A percentile compares a stretch with the other conserved stretches of the same genome.
Conservation (phyloP, 2,113 vertebrate genomes). For the Murina feae region DNA sequence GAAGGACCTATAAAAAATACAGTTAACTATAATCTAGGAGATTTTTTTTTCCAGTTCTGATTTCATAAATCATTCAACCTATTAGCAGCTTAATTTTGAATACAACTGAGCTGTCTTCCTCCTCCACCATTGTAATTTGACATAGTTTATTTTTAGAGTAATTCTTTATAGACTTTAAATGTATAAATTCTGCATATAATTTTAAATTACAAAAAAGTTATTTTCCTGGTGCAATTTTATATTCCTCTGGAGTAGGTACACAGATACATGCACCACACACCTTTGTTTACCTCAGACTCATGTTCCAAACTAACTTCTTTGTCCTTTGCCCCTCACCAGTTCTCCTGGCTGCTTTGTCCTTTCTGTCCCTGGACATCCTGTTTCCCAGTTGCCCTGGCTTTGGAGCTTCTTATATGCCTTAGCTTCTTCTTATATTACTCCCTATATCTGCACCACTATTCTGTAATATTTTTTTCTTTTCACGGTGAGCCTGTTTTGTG, state of each 20-base stretch:
- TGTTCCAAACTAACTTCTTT: not conserved
- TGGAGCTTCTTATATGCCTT: not conserved
- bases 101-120: not conserved
- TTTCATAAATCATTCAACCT: not conserved
- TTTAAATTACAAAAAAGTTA: conserved; percentile 17
- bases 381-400: not conserved
- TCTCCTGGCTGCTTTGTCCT: not conserved
- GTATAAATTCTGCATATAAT: not conserved
- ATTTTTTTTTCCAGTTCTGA: not conserved
- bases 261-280: no score
- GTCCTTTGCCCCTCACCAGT: not conserved
- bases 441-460: not conserved
- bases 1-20: not conserved
- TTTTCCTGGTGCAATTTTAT: not conserved
- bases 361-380: not conserved
- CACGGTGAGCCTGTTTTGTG: not conserved
- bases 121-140: not conserved
- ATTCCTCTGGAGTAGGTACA: not conserved
- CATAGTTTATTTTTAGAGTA: not conserved
- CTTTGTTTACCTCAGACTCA: not conserved
- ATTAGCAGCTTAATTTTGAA: not conserved
- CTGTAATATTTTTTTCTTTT: not conserved
- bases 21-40: not conserved
- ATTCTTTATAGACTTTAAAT: conserved; percentile 2
- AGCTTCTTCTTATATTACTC: not conserved